Evolutionary conservation across 2,113 vertebrate genomes (phyloP), one percentile per base, ranked within the genome.

Genomic region (Nerophis ophidion): DNA sequence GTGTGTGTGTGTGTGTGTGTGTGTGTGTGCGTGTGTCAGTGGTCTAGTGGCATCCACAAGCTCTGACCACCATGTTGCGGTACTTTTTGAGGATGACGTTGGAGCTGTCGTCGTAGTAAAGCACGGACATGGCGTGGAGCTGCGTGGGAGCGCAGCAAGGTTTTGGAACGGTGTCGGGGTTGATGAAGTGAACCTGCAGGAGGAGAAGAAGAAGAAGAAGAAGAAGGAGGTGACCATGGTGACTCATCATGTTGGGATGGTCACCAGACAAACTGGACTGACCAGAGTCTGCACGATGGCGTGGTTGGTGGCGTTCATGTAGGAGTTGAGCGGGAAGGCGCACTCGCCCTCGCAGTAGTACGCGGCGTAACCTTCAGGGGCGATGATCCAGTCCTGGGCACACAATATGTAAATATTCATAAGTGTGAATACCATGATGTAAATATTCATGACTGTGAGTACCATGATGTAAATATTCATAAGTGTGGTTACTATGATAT

Each of bases 31-130:
- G 68, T 35, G 53, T 40, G 51, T 49, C n/a, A 61, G 15, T 44
- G 47, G 63, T 68, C 85, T 93, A 98, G 86, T 98, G 96, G 86
- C 96, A 98, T 73, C 96, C 96, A 8, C 96, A 98, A 48, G 96
- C 95, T 86, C 95, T 91, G 79, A 98, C 96, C 50, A 98, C 96
- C 96, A 98, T 98, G 89, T 98, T 98, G 74, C 96, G 91, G 87
- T 98, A 98, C 75, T 97, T 98, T 88, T 98, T 98, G 71, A 98
- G 91, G 80, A 98, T 98, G 73, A 98, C 96, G 0, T 98, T 98
- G 81, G 96, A 97, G 86, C 96, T 98, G 90, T 98, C 96, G 2
- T 98, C 95, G 0, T 96, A 98, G 75, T 97, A 98, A 71, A 98
- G 94, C 60, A 98, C 96, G 0, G 96, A 98, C 85, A 98, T 98